These are phyloP conservation scores for Heliconius congener DNA, from an alignment of 1,140 invertebrate species.

Conservation along the genomic window DNA sequence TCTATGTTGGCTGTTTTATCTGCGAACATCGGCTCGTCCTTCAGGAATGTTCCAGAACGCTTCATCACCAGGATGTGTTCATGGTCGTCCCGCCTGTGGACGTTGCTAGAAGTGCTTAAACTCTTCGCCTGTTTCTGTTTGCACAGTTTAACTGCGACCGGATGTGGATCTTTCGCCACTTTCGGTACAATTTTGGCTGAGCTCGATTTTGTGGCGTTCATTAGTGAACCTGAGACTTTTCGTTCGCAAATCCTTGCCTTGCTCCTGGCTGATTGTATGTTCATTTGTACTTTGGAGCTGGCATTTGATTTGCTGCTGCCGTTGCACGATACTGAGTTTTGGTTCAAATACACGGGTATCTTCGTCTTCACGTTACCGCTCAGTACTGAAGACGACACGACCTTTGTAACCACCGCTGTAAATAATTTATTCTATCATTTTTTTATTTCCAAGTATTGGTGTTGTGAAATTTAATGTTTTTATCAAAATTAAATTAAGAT, in stretches of 20 bases:
- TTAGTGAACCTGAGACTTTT: conserved; percentile 54
- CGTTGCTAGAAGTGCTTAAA: conserved; percentile 1
- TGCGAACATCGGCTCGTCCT: conserved; percentile 83
- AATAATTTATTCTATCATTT: conserved; percentile 12
- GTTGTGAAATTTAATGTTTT: too few species aligned
- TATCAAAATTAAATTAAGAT: too few species aligned
- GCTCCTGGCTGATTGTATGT: not conserved
- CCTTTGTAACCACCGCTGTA: conserved; percentile 49
- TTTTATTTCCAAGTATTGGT: too few species aligned
- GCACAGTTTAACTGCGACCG: not conserved
- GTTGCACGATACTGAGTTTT: conserved; percentile 23
- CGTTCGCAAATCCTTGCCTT: conserved; percentile 30
- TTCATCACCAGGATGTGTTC: conserved; percentile 68
- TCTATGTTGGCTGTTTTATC: conserved; percentile 55
- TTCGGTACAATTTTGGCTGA: conserved; percentile 65
- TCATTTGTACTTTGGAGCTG: conserved; percentile 1
- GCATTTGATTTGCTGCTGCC: conserved; percentile 16
- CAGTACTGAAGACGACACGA: conserved; percentile 26
- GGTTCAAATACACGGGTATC: conserved; percentile 58
- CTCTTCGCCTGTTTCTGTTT: conserved; percentile 29
- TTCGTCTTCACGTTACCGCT: conserved; percentile 55
- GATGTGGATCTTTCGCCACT: conserved; percentile 22
- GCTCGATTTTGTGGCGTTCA: conserved; percentile 72
- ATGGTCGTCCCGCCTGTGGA: conserved; percentile 33
- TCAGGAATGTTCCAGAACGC: conserved; percentile 87